Conservation (phyloP, 2,113 vertebrate genomes). For the Anolis carolinensis region DNA sequence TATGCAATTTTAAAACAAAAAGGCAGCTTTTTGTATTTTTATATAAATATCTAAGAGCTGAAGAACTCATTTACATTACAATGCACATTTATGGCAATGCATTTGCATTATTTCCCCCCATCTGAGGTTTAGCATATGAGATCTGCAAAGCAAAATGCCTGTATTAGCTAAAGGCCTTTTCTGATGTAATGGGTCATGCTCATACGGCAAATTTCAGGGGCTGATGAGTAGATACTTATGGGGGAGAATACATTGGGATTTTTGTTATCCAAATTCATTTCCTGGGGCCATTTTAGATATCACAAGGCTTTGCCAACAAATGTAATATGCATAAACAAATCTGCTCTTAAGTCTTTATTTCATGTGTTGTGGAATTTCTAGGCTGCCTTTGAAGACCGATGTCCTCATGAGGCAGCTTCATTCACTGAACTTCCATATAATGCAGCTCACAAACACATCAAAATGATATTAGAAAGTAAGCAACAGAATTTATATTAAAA, state of each 20-base stretch:
- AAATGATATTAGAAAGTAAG: neutral
- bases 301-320: neutral
- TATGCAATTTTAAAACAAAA: constrained; percentile 15
- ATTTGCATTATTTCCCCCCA: constrained; percentile 16
- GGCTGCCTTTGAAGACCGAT: neutral
- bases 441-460: neutral
- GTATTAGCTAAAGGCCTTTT: constrained; percentile 6
- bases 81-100: neutral
- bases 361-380: neutral
- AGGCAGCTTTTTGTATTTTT: neutral
- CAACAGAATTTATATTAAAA: neutral
- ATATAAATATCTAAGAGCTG: neutral
- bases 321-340: no score
- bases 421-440: neutral
- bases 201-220: neutral
- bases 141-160: neutral
- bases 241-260: neutral
- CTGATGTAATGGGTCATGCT: neutral
- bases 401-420: neutral
- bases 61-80: constrained; percentile 17
- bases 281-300: neutral
- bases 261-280: neutral
- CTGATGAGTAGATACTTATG: neutral
- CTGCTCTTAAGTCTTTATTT: neutral
- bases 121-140: constrained; percentile 23